Evolutionary conservation across 2,113 vertebrate genomes (phyloP), one percentile per base, ranked within the genome.

Genomic region (Entomyzon cyanotis): DNA sequence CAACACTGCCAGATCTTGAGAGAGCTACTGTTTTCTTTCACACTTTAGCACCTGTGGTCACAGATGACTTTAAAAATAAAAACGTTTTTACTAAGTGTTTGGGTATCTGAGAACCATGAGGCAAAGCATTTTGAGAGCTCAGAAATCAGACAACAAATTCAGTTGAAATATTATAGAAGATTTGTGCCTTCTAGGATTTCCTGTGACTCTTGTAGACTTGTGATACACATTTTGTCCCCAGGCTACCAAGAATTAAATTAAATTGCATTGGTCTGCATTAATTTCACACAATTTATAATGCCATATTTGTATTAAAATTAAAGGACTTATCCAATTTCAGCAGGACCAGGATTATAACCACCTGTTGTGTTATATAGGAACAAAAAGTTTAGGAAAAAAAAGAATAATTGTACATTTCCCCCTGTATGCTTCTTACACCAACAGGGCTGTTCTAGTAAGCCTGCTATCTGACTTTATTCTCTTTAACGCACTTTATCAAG

Each of bases 21-120:
- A 92, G 44, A 44, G 28, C 74, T 37, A 12, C 67, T 93, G 92
- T 83, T 94, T 90, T 80, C 95, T 25, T 90, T 90, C 85, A 71
- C 90, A 63, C 76, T 90, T 50, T 1, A 89, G 60, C 76, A 90
- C 73, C 83, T 74, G 83, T 24, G 68, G 79, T 77, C 89, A 89
- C 79, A 92, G 79, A 73, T 12, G 53, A 88, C 76, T 95, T 88
- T 5, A 37, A 87, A 84, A 89, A 71, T 22, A 69, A 39, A 94
- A 65, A 30, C 15, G 3, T 42, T 92, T 59, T 49, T 55, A 11
- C 10, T 7, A 21, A 80, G 59, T 30, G 75, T 46, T 84, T 83
- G 68, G 55, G 18, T 46, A 53, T 10, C 46, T 23, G 18, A 83
- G 58, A 85, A 41, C 44, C 41, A 20, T 5, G 47, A 85, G 44